Base-by-base conservation (phyloP, 2,797 vertebrate species). In the Bovichtus diacanthus region DNA sequence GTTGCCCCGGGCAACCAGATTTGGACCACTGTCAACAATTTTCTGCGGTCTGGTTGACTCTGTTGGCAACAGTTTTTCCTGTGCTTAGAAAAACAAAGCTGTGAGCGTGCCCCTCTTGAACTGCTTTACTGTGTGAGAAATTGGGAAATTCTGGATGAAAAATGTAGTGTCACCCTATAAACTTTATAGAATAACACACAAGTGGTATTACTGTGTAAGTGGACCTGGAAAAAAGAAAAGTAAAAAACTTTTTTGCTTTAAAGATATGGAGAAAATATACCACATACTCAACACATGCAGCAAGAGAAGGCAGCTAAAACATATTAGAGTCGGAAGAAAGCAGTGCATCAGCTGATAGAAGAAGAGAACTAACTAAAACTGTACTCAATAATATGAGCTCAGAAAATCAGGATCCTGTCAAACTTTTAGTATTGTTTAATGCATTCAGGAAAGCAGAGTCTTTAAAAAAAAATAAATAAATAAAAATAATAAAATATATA, bases 1-100 rank as follows among this genome's bases (percentile, higher is more conserved):
- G 56, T 81, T 74, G 74, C 88, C 65, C 69, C 55, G 54, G 81
- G 82, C 76, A 84, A 81, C 84, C 65, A 78, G 63, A 91, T 85
- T 88, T 91, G 86, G 88, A 89, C 70, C 60, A 31, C 63, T 70
- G 80, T 88, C 87, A 90, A 87, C 68, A 60, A 73, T 85, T 88
- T 81, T 46, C 70, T 81, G 70, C 49, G 19, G 84, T 83, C 78
- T 85, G 63, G 83, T 87, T 38, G 18, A 66, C 55, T 82, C 58
- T 75, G 77, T 65, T 84, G 82, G 78, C 85, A 83, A 59, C 70
- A 69, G 43, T 68, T 82, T 59, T 70, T 76, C 50, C 66, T 43
- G 74, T 63, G 76, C 63, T 67, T 80, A 36, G 44, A 74, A 88
- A 83, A 78, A 81, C 81, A 76, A 76, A 76, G 70, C 75, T 53